Conservation (phyloP, 2,888 invertebrate genomes). For the Nomada hirtipes region DNA sequence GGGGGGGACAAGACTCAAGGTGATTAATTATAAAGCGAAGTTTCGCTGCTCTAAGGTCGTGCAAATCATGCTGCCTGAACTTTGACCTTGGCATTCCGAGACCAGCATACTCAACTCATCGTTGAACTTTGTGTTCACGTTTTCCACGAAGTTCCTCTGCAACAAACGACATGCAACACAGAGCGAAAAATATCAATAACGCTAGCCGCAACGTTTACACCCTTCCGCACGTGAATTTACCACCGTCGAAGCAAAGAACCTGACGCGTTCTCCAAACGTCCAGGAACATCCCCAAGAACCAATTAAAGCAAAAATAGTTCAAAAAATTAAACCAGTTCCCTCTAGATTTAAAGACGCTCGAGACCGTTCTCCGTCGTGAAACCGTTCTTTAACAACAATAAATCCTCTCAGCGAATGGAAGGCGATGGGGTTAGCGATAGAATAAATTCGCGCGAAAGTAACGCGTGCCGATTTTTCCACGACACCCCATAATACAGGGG, state of each 20-base stretch:
- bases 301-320: no score
- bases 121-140: constrained; percentile 9
- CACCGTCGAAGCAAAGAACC: no score
- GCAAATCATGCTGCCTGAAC: constrained; percentile 50
- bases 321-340: no score
- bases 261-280: neutral
- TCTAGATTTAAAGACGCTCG: no score
- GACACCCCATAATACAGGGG: neutral
- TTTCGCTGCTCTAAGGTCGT: constrained; percentile 34
- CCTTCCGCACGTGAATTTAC: neutral
- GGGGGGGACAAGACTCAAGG: constrained; percentile 16
- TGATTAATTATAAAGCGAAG: constrained; percentile 57
- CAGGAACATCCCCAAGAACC: neutral
- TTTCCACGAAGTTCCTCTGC: neutral
- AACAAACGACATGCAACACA: neutral
- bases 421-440: neutral
- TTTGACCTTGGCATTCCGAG: constrained; percentile 58
- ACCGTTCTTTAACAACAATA: neutral
- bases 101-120: neutral
- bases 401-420: neutral
- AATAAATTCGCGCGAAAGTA: constrained; percentile 19
- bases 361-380: neutral
- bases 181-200: neutral
- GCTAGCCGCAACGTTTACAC: neutral
- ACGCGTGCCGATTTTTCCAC: constrained; percentile 41